Conservation (phyloP, 2,113 vertebrate genomes). For the Sardina pilchardus region DNA sequence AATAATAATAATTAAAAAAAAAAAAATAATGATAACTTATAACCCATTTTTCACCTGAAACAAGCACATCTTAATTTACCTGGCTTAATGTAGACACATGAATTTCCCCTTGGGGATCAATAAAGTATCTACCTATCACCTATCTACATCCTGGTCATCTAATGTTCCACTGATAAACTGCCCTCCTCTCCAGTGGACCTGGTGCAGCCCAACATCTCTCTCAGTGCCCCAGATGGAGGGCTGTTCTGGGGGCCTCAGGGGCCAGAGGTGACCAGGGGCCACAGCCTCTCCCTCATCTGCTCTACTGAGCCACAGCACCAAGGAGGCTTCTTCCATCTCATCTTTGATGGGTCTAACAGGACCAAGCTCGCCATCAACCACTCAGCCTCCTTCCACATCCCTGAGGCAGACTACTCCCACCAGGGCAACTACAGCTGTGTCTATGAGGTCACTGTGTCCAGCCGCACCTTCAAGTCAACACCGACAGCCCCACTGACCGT, state of each 20-base stretch:
- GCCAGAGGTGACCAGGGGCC: constrained; percentile 32
- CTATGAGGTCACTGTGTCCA: constrained; percentile 40
- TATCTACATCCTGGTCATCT: no score
- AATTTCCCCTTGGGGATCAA: no score
- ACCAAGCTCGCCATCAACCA: constrained; percentile 24
- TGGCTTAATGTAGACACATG: no score
- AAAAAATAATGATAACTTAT: no score
- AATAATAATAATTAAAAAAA: no score
- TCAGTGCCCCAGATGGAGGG: neutral
- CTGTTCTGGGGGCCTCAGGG: neutral
- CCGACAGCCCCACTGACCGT: constrained; percentile 8
- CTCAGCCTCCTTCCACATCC: constrained; percentile 31
- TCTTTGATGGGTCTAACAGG: constrained; percentile 16
- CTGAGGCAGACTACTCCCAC: constrained; percentile 32
- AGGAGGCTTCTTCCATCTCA: constrained; percentile 43
- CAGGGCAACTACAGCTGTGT: constrained; percentile 49
- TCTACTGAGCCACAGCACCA: constrained; percentile 39
- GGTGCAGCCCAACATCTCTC: constrained; percentile 31
- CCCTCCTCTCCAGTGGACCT: neutral
- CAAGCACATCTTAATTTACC: no score
- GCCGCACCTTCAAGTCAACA: constrained; percentile 21
- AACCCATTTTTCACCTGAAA: no score
- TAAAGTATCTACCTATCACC: no score
- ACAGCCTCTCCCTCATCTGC: constrained; percentile 45
- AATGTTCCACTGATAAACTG: constrained; percentile 36